Evolutionary conservation across 2,797 vertebrate genomes (phyloP).

Genomic region (Helarctos malayanus): DNA sequence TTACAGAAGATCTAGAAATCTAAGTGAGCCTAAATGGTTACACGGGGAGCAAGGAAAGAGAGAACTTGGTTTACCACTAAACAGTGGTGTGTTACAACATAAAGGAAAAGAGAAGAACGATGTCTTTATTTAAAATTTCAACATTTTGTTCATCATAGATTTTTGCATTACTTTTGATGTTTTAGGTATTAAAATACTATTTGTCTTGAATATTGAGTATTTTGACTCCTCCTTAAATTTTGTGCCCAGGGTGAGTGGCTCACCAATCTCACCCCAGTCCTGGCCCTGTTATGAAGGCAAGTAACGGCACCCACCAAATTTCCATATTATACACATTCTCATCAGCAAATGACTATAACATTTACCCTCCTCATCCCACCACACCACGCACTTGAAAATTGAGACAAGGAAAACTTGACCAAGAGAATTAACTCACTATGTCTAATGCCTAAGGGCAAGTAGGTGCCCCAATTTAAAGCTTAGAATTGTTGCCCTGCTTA

Average conservation of each 20-base stretch:
- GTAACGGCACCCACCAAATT: no score
- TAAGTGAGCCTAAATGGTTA: not conserved
- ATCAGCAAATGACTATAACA: not conserved
- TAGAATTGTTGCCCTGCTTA: not conserved
- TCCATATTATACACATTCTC: fast-evolving
- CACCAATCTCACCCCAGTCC: not conserved
- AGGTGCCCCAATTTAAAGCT: not conserved
- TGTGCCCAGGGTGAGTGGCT: not conserved
- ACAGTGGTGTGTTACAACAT: not conserved
- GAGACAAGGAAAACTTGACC: not conserved
- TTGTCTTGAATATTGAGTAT: not conserved
- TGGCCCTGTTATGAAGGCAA: not conserved
- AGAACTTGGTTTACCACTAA: not conserved
- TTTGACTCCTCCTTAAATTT: not conserved
- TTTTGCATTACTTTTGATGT: not conserved
- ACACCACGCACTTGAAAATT: not conserved
- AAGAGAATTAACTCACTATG: not conserved
- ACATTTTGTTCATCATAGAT: not conserved
- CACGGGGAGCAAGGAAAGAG: not conserved
- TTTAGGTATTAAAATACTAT: not conserved
- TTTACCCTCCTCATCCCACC: not conserved
- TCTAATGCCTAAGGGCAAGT: not conserved
- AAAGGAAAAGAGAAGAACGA: not conserved
- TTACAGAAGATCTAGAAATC: not conserved
- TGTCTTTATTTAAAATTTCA: not conserved